These are phyloP conservation scores for Glossophaga mutica DNA, from an alignment of 2,797 vertebrate genomes.

Conservation along the genomic window DNA sequence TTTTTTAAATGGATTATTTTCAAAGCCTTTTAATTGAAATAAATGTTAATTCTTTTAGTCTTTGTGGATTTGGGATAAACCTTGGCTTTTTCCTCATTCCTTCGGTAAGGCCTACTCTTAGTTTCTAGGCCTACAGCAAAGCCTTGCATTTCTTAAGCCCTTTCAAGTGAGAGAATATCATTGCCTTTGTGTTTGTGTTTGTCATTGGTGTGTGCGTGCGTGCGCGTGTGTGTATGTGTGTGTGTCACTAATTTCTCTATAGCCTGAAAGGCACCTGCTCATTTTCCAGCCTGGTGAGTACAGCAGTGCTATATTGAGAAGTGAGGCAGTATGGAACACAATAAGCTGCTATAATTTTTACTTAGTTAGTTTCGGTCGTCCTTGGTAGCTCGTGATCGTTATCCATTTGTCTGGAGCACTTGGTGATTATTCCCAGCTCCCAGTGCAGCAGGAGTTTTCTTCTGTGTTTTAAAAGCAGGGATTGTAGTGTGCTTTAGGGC, in stretches of 20 bases:
- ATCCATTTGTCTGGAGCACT: conserved; percentile 51
- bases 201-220: neutral
- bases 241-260: conserved; percentile 42
- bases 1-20: conserved; percentile 41
- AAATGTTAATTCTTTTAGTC: conserved; percentile 52
- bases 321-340: conserved; percentile 25
- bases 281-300: conserved; percentile 52
- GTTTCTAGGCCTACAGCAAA: conserved; percentile 42
- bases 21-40: conserved; percentile 54
- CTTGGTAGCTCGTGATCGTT: conserved; percentile 48
- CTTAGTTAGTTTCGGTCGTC: conserved; percentile 24
- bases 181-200: conserved; percentile 60
- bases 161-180: conserved; percentile 32
- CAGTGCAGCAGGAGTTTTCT: conserved; percentile 35
- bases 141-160: neutral
- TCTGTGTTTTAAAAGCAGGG: conserved; percentile 48
- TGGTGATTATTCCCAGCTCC: conserved; percentile 51
- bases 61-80: conserved; percentile 64
- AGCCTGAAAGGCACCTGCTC: conserved; percentile 51
- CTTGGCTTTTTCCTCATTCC: conserved; percentile 25
- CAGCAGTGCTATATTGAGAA: conserved; percentile 27
- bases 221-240: conserved; percentile 23
- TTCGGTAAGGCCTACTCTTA: conserved; percentile 32
- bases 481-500: neutral
- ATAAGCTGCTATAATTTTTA: conserved; percentile 28